Evolutionary conservation across 2,797 vertebrate genomes (phyloP).

Genomic region (Arrhamphus sclerolepis): DNA sequence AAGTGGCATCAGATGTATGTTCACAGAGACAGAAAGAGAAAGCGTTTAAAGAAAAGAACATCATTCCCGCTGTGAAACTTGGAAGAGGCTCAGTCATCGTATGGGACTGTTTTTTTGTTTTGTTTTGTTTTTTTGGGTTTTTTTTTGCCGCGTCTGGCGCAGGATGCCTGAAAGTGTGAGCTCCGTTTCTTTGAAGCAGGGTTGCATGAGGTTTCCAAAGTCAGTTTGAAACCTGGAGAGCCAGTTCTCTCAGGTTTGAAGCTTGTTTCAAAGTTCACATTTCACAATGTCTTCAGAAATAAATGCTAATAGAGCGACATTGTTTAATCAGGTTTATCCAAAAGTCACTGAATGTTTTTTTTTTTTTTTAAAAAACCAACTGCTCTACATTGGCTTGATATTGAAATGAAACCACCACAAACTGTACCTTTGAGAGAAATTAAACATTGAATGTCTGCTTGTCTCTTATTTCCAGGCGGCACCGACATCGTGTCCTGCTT

Average conservation of each 20-base stretch:
- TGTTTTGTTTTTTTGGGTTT: no score
- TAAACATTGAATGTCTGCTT: conserved; percentile 6
- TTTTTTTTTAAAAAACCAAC: no score
- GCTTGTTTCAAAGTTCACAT: neutral
- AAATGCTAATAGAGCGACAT: neutral
- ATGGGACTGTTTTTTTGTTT: conserved; percentile 1
- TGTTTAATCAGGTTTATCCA: neutral
- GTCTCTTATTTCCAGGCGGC: conserved; percentile 82
- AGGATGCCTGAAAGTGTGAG: neutral
- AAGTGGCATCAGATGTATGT: neutral
- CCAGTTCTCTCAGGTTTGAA: neutral
- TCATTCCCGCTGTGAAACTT: conserved; percentile 7
- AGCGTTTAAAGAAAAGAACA: conserved; percentile 9
- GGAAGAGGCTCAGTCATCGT: neutral
- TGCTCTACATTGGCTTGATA: no score
- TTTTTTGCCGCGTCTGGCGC: neutral
- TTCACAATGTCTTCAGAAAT: neutral
- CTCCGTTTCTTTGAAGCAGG: neutral
- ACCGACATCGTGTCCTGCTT: conserved; percentile 97
- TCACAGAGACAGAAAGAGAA: neutral
- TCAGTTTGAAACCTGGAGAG: neutral
- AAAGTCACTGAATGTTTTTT: no score
- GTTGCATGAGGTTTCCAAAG: neutral
- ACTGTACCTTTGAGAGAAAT: neutral
- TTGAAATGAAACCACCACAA: no score